These are phyloP conservation scores for Diglossa cyanea DNA, from an alignment of 2,797 vertebrate genomes.

Conservation along the genomic window DNA sequence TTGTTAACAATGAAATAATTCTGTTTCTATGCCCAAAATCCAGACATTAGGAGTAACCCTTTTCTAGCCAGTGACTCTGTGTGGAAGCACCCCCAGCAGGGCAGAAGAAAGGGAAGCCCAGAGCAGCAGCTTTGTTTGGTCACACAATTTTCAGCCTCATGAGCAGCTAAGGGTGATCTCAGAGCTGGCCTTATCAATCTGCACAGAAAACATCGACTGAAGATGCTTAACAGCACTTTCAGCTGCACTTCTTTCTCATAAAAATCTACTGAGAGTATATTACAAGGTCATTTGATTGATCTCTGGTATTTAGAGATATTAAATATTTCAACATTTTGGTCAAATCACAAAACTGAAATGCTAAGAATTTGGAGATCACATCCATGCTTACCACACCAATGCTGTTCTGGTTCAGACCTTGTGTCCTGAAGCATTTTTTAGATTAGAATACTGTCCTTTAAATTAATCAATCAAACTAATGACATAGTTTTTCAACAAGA, in stretches of 20 bases:
- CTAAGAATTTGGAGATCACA: not conserved
- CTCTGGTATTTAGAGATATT: not conserved
- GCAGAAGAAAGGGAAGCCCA: not conserved
- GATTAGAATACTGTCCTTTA: not conserved
- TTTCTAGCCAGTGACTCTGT: not conserved
- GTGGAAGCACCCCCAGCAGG: rapidly evolving
- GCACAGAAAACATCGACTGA: not conserved
- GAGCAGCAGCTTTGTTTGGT: not conserved
- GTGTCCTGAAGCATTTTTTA: not conserved
- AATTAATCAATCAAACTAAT: not conserved
- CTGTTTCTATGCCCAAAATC: not conserved
- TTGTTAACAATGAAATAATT: conserved; percentile 14
- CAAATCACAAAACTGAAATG: not conserved
- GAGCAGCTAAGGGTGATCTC: not conserved
- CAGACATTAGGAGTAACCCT: not conserved
- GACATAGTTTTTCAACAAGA: not conserved
- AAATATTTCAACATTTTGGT: not conserved
- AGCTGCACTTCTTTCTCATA: not conserved
- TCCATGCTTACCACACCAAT: not conserved
- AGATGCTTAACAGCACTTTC: not conserved
- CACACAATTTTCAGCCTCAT: not conserved
- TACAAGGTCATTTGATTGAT: not conserved
- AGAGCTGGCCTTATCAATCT: not conserved
- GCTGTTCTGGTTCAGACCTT: not conserved
- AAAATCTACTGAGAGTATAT: not conserved